phyloP scores from a whole-genome alignment of 1,140 invertebrate genomes.

The Oppia nitens region DNA sequence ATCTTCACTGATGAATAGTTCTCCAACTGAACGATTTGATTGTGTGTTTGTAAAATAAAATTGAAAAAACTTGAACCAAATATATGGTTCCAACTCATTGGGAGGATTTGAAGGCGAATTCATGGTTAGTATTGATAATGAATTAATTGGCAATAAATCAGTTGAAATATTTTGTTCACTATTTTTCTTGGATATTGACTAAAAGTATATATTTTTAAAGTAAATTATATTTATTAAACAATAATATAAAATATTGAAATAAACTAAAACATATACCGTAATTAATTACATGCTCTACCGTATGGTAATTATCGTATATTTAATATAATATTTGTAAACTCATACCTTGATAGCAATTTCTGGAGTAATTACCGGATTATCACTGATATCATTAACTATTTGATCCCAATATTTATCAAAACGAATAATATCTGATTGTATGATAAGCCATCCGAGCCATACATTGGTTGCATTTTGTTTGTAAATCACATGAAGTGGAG shows the following conservation, averaged over 20 bases:
- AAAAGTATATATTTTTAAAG: neutral
- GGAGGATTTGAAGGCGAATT: neutral
- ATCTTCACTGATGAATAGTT: neutral
- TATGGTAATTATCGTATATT: no score
- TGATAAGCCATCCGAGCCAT: constrained; percentile 4
- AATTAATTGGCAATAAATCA: constrained; percentile 15
- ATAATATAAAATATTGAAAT: no score
- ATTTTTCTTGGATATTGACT: constrained; percentile 1
- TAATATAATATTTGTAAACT: no score
- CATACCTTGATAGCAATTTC: constrained; percentile 1
- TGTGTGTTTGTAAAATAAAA: neutral
- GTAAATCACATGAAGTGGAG: constrained; percentile 12
- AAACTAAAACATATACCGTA: no score
- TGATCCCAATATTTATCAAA: constrained; percentile 16
- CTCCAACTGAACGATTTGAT: constrained; percentile 13
- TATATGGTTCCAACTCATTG: neutral
- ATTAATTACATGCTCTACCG: no score
- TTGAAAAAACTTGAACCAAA: constrained; percentile 1
- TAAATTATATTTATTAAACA: neutral
- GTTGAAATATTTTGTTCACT: neutral
- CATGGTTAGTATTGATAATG: constrained; percentile 6
- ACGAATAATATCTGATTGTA: constrained; percentile 8
- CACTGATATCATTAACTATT: constrained; percentile 10
- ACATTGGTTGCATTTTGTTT: constrained; percentile 3
- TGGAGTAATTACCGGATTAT: neutral